Conservation (phyloP, 1,140 invertebrate genomes). For the Drosophila funebris region DNA sequence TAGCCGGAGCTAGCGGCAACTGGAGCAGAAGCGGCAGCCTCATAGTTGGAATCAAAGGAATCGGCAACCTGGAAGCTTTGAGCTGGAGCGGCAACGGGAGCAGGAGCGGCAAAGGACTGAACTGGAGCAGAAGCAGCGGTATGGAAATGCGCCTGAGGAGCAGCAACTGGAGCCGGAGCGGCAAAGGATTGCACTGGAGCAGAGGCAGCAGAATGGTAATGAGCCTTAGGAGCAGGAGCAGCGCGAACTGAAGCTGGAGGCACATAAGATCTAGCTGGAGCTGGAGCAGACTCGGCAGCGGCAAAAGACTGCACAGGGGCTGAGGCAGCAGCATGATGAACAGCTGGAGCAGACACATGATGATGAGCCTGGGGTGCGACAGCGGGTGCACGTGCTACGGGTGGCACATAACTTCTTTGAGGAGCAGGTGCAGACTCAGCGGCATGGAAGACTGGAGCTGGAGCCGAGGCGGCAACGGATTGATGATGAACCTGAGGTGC, state of each 20-base stretch:
- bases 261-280: constrained; percentile 13
- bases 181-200: constrained; percentile 21
- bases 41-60: constrained; percentile 27
- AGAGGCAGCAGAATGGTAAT: constrained; percentile 40
- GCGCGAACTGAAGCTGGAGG: constrained; percentile 17
- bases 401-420: constrained; percentile 32
- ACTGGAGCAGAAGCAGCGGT: constrained; percentile 20
- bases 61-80: constrained; percentile 43
- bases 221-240: constrained; percentile 30
- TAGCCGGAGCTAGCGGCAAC: constrained; percentile 43
- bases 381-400: constrained; percentile 36
- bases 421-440: constrained; percentile 52
- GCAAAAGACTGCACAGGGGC: constrained; percentile 24
- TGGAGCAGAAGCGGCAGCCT: constrained; percentile 58
- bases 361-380: constrained; percentile 46
- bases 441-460: constrained; percentile 33
- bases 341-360: constrained; percentile 43
- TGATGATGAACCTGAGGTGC: constrained; percentile 28
- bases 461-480: constrained; percentile 35
- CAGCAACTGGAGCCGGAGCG: constrained; percentile 9
- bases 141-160: constrained; percentile 1
- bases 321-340: constrained; percentile 45
- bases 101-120: constrained; percentile 13
- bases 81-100: constrained; percentile 55
- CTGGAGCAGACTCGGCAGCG: constrained; percentile 14